phyloP scores from a whole-genome alignment of 2,888 invertebrate genomes.

The Macaria liturata region DNA sequence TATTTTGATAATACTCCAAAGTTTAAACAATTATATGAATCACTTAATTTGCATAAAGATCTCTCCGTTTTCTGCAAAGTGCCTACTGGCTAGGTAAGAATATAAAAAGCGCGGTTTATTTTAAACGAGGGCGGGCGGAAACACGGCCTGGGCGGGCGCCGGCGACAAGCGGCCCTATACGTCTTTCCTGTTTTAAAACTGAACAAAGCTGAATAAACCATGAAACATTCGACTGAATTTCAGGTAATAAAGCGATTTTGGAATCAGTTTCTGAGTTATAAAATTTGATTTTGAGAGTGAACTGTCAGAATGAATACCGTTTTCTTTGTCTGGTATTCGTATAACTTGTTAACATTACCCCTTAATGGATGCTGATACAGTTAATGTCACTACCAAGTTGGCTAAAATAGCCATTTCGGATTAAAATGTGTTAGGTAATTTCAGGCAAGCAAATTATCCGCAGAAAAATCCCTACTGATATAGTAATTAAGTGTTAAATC shows the following conservation, averaged over 20 bases:
- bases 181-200: conserved; percentile 63
- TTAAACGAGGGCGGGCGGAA: conserved; percentile 62
- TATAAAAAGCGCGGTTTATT: conserved; percentile 67
- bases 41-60: conserved; percentile 4
- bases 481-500: too few species aligned
- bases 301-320: too few species aligned
- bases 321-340: too few species aligned
- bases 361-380: too few species aligned
- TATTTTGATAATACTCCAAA: not conserved
- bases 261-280: not conserved
- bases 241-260: not conserved
- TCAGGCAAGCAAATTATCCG: too few species aligned
- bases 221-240: conserved; percentile 44
- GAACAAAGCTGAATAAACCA: conserved; percentile 36
- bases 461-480: too few species aligned
- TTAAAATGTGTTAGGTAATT: too few species aligned
- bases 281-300: too few species aligned
- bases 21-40: too few species aligned
- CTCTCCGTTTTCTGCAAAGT: not conserved
- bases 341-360: too few species aligned
- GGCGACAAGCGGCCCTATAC: conserved; percentile 43
- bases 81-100: conserved; percentile 16
- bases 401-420: too few species aligned
- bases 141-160: conserved; percentile 76
- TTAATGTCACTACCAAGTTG: too few species aligned